Base-by-base conservation (phyloP, 2,113 vertebrate genomes). In the Drymodes brunneopygia region DNA sequence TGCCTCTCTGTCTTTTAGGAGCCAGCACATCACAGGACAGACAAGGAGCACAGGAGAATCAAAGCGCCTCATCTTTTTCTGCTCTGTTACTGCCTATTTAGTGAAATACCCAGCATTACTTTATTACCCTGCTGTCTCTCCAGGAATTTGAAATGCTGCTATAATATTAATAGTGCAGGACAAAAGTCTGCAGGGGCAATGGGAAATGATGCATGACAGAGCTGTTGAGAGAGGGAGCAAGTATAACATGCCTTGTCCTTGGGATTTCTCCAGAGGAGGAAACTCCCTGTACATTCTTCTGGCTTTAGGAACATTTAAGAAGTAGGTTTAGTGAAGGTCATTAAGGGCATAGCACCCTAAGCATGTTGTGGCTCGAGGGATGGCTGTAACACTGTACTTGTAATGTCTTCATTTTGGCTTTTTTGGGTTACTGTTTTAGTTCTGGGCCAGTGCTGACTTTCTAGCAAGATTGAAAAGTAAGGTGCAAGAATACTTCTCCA, bases 151-250 rank as follows among this genome's bases (percentile, higher is more conserved):
- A 29, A 29, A 33, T 58, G 15, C 56, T 91, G 60, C 40, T 48
- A 22, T 54, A 60, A 45, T 20, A 4, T 77, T 85, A 82, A 33
- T 50, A 62, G 33, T 33, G 35, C 66, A 23, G 50, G 81, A 69
- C 50, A n/a, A 42, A 94, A 53, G 45, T 89, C 33, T 64, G 18
- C 58, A 47, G 66, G 74, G 58, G 67, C 57, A 85, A 20, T 0
- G 18, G n/a, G 75, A 94, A 88, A 15, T 73, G 56, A 66, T 88
- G 81, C 48, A 19, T 89, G 83, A 84, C 31, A 70, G 62, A 70
- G 44, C 80, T 7, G 3, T 42, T 38, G 35, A 83, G 48, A 79
- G 67, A 50, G 54, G 75, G 74, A 83, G 10, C 44, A 58, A 66
- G 54, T 20, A 15, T 67, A 69, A 81, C 8, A 2, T 88, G 31